phyloP scores from a whole-genome alignment of 53 echinoderm and acorn worm species.

The Actinopyga echinites region DNA sequence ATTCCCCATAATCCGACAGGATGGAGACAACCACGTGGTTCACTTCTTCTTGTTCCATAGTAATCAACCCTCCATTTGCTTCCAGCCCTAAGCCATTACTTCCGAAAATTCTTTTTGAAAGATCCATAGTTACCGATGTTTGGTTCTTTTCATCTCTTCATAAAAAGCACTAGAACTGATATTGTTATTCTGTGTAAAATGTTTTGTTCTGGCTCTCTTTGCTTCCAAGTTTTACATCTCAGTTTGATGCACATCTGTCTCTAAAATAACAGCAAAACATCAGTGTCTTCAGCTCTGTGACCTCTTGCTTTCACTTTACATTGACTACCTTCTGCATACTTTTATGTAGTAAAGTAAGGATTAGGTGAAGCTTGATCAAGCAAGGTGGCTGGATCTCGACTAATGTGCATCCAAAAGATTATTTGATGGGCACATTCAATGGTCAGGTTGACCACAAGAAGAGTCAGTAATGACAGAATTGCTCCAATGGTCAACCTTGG shows the following conservation, averaged over 20 bases:
- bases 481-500: slow-evolving; percentile 88
- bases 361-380: slow-evolving; percentile 19
- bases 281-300: background rate
- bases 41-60: slow-evolving; percentile 16
- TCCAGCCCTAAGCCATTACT: background rate
- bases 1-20: slow-evolving; percentile 51
- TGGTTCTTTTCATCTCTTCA: background rate
- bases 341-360: background rate
- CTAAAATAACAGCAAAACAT: no score
- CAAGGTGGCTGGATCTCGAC: slow-evolving; percentile 59
- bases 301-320: background rate
- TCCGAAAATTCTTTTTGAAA: background rate
- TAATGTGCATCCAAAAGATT: slow-evolving; percentile 88
- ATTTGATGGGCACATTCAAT: slow-evolving; percentile 98
- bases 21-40: background rate
- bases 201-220: no score
- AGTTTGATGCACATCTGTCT: no score
- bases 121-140: slow-evolving; percentile 5
- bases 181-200: no score
- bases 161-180: background rate
- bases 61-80: background rate
- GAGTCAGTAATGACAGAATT: slow-evolving; percentile 74
- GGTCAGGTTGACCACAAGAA: slow-evolving; percentile 83
- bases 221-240: no score
- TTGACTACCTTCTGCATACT: no score